Conservation (phyloP, 2,113 vertebrate species). For the Rhagologus leucostigma region DNA sequence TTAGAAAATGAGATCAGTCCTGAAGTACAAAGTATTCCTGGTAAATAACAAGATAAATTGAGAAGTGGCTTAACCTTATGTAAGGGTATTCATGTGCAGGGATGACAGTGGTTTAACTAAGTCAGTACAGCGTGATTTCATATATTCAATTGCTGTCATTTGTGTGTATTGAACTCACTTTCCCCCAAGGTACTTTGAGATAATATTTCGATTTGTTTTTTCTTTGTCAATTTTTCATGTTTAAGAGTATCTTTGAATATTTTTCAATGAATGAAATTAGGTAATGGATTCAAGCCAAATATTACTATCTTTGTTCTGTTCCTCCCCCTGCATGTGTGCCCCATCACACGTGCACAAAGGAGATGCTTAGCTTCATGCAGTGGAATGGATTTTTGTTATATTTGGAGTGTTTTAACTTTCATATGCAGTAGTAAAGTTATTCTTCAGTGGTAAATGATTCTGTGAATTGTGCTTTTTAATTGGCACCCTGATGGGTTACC, state of each 20-base stretch:
- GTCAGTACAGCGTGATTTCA: background rate
- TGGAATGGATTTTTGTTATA: background rate
- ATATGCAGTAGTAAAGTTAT: background rate
- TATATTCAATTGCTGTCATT: background rate
- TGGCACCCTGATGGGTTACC: background rate
- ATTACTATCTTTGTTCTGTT: background rate
- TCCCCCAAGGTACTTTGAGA: background rate
- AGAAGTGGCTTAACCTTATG: background rate
- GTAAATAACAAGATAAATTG: background rate
- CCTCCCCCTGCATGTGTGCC: fast-evolving
- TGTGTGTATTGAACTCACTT: background rate
- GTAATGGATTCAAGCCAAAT: background rate
- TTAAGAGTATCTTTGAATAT: background rate
- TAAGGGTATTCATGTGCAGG: background rate
- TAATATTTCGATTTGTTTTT: background rate
- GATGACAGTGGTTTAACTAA: background rate
- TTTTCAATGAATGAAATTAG: background rate
- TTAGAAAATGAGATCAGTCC: background rate
- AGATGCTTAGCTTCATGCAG: background rate
- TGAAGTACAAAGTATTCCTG: background rate
- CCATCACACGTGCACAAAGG: fast-evolving
- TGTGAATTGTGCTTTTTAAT: background rate
- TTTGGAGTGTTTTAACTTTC: background rate
- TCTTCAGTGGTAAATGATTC: background rate
- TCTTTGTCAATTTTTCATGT: background rate